A percentile compares a stretch with the other conserved stretches of the same genome.
Evolutionary conservation across 1,140 invertebrate species (phyloP).

Genomic region (Hydropsyche tenuis): DNA sequence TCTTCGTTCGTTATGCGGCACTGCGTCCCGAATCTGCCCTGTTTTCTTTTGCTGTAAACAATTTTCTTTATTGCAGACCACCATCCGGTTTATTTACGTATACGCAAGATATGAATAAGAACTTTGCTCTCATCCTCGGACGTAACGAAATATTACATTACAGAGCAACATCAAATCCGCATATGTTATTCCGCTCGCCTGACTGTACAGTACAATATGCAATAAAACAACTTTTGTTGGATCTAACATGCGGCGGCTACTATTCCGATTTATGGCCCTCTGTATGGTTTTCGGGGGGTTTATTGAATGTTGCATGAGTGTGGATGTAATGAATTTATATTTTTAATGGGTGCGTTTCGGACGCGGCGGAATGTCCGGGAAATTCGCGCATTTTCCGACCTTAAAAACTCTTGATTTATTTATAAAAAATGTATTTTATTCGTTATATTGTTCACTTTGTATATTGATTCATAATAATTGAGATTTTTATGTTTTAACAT

Average conservation of each 20-base stretch:
- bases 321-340: too few species aligned
- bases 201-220: slow-evolving; percentile 9
- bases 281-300: too few species aligned
- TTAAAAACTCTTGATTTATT: too few species aligned
- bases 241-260: background rate
- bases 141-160: slow-evolving; percentile 6
- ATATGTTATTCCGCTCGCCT: background rate
- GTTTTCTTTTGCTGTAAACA: background rate
- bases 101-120: background rate
- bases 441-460: too few species aligned
- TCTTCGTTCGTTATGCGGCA: background rate
- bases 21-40: background rate
- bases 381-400: too few species aligned
- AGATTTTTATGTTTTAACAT: too few species aligned
- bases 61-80: slow-evolving; percentile 17
- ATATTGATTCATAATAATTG: too few species aligned
- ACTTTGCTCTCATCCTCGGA: background rate
- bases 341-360: too few species aligned
- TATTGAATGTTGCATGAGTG: too few species aligned
- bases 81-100: background rate
- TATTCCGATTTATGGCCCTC: background rate
- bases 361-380: too few species aligned
- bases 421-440: too few species aligned
- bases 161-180: slow-evolving; percentile 12
- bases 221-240: slow-evolving; percentile 13